Evolutionary conservation across 2,113 vertebrate genomes (phyloP).

Genomic region (Mirounga angustirostris): DNA sequence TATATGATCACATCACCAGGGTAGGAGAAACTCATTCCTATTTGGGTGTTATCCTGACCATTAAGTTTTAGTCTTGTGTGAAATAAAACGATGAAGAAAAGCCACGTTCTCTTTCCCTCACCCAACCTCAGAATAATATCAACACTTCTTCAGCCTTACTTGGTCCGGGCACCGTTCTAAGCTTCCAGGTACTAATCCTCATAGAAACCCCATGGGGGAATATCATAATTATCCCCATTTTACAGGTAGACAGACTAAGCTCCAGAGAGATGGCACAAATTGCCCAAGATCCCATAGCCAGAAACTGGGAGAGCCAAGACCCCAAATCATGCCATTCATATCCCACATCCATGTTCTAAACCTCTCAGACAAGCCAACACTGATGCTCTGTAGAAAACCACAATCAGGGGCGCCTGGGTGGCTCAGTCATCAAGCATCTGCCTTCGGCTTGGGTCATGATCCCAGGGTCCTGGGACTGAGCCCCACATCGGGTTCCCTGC

Average conservation of each 20-base stretch:
- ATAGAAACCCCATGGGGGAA: accelerated
- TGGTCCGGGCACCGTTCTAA: background rate
- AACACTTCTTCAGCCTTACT: background rate
- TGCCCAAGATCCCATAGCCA: background rate
- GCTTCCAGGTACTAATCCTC: background rate
- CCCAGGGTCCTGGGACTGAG: too few relatives aligned
- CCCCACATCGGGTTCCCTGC: too few relatives aligned
- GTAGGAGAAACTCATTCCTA: constrained; percentile 47
- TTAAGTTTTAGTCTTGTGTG: constrained; percentile 30
- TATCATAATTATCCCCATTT: background rate
- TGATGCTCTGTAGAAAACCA: background rate
- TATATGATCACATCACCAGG: constrained; percentile 61
- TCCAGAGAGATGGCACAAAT: background rate
- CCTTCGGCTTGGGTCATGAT: too few relatives aligned
- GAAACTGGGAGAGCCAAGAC: background rate
- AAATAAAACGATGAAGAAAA: constrained; percentile 61
- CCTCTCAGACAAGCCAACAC: background rate
- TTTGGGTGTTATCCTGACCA: constrained; percentile 52
- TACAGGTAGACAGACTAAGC: background rate
- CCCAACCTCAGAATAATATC: background rate
- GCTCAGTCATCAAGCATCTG: too few relatives aligned
- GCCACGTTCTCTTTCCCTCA: background rate
- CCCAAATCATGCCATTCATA: background rate
- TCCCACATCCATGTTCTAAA: background rate
- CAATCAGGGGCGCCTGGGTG: too few relatives aligned